Base-by-base conservation (phyloP, 2,797 vertebrate species). In the Tragopan temminckii region DNA sequence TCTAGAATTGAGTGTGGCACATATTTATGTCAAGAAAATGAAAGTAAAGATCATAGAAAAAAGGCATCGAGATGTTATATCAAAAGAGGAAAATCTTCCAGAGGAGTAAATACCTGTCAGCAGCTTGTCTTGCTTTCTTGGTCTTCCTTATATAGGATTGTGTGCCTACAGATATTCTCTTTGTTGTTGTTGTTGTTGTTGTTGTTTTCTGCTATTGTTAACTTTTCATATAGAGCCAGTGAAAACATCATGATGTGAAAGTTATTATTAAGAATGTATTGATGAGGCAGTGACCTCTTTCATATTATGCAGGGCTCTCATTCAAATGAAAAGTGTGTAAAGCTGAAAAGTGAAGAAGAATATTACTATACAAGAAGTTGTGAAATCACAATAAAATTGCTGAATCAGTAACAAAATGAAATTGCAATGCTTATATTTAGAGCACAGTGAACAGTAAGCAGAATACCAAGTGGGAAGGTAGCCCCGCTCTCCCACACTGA, bases 401-500 rank as follows among this genome's bases (percentile, higher is more conserved):
- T 86, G 70, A 81, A 38, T 92, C 36, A 40, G 33, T 64, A 63
- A 9, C 63, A 71, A 90, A 83, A 52, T 40, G 20, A 83, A 67
- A 77, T 46, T 55, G 4, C 43, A 71, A 4, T 70, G 46, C 45
- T 21, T 66, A 42, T 63, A 83, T 52, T 43, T 21, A 24, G 61
- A 42, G 36, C 6, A 33, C 0, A 1, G 36, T 45, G 67, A 33
- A 19, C 33, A 61, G 38, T 11, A 55, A 72, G 35, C 29, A 63
- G 76, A 74, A 42, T 11, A 27, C 29, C 29, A 16, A 57, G 63
- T 40, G 38, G 15, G 5, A 68, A 62, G 19, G 16, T n/a, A 55
- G 35, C 20, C 35, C 53, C n/a, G 13, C 25, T 76, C 17, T 84
- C n/a, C 29, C 13, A n/a, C 0, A 0, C n/a, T 50, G 25, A 13